Base-by-base conservation (phyloP, 2,113 vertebrate genomes). In the Tyto alba region DNA sequence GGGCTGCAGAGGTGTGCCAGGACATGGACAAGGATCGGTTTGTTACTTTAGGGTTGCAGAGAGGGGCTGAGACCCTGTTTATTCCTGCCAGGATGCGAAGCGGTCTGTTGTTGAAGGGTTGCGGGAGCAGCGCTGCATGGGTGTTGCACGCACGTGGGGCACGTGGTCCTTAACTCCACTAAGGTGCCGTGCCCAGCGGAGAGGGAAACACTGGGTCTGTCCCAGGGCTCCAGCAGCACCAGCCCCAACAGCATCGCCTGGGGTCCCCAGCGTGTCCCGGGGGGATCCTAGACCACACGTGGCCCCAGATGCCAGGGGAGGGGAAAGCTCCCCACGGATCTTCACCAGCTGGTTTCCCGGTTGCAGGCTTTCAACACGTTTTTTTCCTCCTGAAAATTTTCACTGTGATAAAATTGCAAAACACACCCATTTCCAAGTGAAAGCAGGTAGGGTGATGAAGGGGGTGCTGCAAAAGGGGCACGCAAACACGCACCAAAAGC, bases 121-220 rank as follows among this genome's bases (percentile, higher is more conserved):
- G 34, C 8, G 0, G 1, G 26, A 50, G 13, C 2, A 13, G 19
- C 1, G 7, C n/a, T 55, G 19, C 0, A 0, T 16, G 55, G 52
- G 48, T 68, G 57, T 76, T 36, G 27, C 23, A 26, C 21, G 3
- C 40, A 64, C 32, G 10, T 5, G 3, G 16, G 60, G 27, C 34
- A 40, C 4, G 3, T 41, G 52, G 36, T 20, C 16, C 43, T 87
- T 60, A 72, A 59, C 73, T 59, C 73, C 6, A 1, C 6, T 38
- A 5, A 20, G 29, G 25, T 8, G 5, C 40, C 1, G 5, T 73
- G 57, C 23, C 62, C 32, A 19, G 36, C 0, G 0, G 10, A 20
- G 26, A 36, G 22, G 38, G 16, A 67, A 89, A 25, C 1, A 1
- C 22, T 14, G 13, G 3, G 13, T 62, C 7, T 4, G 2, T 34